Base-by-base conservation (phyloP, 2,797 vertebrate genomes). In the Myoxocephalus aenaeus region DNA sequence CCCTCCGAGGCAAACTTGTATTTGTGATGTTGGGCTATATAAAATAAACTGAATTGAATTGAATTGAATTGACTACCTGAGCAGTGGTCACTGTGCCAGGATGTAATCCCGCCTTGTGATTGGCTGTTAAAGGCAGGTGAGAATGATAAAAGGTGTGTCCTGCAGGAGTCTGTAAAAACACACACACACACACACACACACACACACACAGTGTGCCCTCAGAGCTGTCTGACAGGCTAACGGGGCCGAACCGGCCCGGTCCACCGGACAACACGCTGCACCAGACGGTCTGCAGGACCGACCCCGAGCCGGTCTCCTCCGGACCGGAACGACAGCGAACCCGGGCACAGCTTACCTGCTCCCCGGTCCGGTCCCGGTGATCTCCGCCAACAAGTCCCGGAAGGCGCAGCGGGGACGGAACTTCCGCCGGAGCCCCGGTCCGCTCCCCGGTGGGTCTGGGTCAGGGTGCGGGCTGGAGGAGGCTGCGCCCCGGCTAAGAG, bases 371-470 rank as follows among this genome's bases (percentile, higher is more conserved):
- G 77, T 34, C 48, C 80, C 22, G 61, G 4, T 36, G 15, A 38
- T 1, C 12, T 44, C 63, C 72, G 1, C 34, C 20, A 11, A 46
- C 75, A 58, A 54, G 51, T 25, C 67, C 51, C 72, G 20, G 58
- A 73, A 13, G 63, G 22, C 68, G 69, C 65, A 48, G 48, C 50
- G 61, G 5, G 58, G 36, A 68, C 44, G 73, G 91, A 92, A 89
- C 75, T 92, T 92, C 74, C 79, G 32, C 75, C 69, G 71, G 54
- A 80, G 84, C 77, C 74, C 73, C 53, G 79, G 12, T 67, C 51
- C 67, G 58, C 70, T 83, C 69, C 79, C 46, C 69, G 75, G 70
- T 2, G 40, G 40, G 38, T 27, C 25, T 27, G 25, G 25, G 25
- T 27, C 25, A 27, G 38, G 11, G 40, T 7, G 34, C 34, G 34